Evolutionary conservation across 2,797 vertebrate genomes (phyloP), one percentile per base, ranked within the genome.

Genomic region (Xenopus petersii): DNA sequence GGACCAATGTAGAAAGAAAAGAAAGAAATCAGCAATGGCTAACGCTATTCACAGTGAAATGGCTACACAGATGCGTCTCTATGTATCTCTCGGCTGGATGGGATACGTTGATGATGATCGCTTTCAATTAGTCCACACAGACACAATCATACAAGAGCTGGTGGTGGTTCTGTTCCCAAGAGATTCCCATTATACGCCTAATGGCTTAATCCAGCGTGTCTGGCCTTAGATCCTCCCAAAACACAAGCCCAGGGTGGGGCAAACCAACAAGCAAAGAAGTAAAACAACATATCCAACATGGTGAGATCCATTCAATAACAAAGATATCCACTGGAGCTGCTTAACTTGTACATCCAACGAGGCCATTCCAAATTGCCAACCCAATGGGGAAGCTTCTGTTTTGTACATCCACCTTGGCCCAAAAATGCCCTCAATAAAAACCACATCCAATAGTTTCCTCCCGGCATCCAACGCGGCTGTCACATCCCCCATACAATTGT

Each of bases 1-100:
- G 61, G 66, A 69, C 15, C 1, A 51, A 51, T 12, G 49, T 7
- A 51, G 6, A 13, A 51, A 42, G 6, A 48, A 67, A 42, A 73
- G 82, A 80, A 74, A 86, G 83, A 87, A 89, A 90, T 87, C 85
- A 87, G 89, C 88, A 90, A 21, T 88, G 87, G 87, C 87, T 88
- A 88, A 89, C 66, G 84, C 89, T 91, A 89, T 92, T 93, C 91
- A 93, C 92, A 92, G 91, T 93, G 92, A 89, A 90, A 89, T 92
- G 91, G 91, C 89, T 92, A 90, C 89, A 90, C 87, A 89, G 89
- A 86, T 87, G 84, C 84, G 84, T 84, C 87, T 89, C 86, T 91
- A 90, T 90, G 90, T 87, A 86, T 90, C 36, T 21, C 89, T 88
- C 86, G 67, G 82, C 88, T 88, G 84, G 77, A 84, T 90, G 88